Base-by-base conservation (phyloP, 2,888 invertebrate species). In the Scaptomyza tumidula region DNA sequence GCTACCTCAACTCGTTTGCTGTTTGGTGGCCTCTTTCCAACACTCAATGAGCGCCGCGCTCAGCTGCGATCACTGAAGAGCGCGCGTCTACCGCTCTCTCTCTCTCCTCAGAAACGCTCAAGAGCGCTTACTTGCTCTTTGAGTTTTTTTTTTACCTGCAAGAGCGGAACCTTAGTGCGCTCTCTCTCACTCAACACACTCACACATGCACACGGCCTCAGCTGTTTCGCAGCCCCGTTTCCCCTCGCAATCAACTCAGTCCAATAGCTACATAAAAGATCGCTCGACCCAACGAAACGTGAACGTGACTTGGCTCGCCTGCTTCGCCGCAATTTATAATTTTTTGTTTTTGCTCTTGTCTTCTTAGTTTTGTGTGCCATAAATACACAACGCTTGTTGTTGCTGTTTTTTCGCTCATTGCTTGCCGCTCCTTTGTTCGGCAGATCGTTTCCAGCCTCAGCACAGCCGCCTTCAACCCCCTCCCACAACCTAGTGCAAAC, bases 271-370 rank as follows among this genome's bases (percentile, higher is more conserved):
- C 48, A 39, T 39, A 16, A 57, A 49, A 54, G 65, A 72, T 76
- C 76, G 49, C 11, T 72, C 69, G 64, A 76, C 59, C 49, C 78
- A 82, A 58, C 80, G 72, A 74, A 84, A 78, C 82, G 82, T 80
- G 75, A 82, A 80, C 86, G 79, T 83, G 83, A 83, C 86, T 82
- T 71, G 60, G 43, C 73, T 80, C 63, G 76, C 53, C 63, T 79
- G 74, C 59, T 68, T 64, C 44, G 61, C 64, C 56, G 55, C 52
- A 24, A 61, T 49, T 65, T 62, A 69, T 57, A 43, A 56, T 59
- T 39, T 52, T 24, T 37, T 37, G n/a, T 37, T 48, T 59, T 3
- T 6, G 5, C 10, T 33, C 16, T 19, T 31, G 37, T 62, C 45
- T 41, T 35, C 39, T 48, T 50, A 46, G 64, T 73, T 73, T 53